phyloP scores from a whole-genome alignment of 2,113 vertebrate genomes.

The Coracopsis vasa region DNA sequence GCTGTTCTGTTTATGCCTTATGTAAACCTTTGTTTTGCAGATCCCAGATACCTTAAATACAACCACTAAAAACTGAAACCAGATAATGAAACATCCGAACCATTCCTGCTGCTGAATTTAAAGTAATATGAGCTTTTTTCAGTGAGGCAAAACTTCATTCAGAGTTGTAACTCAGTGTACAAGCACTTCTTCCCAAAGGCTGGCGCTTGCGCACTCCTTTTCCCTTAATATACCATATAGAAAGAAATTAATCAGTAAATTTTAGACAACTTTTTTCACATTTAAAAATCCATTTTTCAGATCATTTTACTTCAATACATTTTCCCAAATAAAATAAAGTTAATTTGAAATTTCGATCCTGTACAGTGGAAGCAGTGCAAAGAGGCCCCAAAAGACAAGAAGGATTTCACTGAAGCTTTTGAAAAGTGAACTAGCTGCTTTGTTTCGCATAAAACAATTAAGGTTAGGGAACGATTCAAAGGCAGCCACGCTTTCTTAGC shows the following conservation, averaged over 20 bases:
- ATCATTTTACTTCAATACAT: neutral
- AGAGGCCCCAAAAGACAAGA: neutral
- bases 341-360: neutral
- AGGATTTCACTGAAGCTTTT: neutral
- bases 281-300: neutral
- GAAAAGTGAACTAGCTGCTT: neutral
- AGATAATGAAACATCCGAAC: neutral
- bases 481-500: neutral
- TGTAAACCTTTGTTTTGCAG: slow-evolving; percentile 57
- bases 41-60: slow-evolving; percentile 21
- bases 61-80: slow-evolving; percentile 15
- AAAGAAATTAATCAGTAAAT: neutral
- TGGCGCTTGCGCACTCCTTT: neutral
- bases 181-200: neutral
- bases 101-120: neutral
- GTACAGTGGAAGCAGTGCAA: neutral
- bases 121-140: neutral
- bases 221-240: neutral
- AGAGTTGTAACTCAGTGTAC: neutral
- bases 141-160: neutral
- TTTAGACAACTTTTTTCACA: neutral
- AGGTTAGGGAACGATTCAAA: neutral
- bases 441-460: neutral
- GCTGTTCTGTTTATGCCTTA: slow-evolving; percentile 47
- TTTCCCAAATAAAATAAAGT: neutral